Evolutionary conservation across 1,140 invertebrate species (phyloP).

Genomic region (Drosophila mojavensis): DNA sequence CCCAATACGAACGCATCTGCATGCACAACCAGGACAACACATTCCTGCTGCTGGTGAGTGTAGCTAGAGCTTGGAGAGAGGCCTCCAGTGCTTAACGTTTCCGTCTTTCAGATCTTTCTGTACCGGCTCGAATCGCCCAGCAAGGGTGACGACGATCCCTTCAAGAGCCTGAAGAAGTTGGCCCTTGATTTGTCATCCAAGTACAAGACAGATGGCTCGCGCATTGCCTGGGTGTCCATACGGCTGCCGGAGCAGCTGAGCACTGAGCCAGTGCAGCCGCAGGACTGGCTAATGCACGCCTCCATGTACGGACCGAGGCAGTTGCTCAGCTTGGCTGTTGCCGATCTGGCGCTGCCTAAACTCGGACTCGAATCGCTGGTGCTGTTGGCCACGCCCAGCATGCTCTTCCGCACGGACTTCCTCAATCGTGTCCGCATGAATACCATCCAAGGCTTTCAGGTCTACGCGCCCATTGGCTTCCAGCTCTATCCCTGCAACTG

Average conservation of each 20-base stretch:
- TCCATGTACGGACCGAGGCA: constrained; percentile 78
- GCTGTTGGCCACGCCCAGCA: constrained; percentile 87
- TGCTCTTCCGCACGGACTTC: constrained; percentile 91
- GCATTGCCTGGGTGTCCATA: constrained; percentile 90
- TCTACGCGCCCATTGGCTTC: constrained; percentile 93
- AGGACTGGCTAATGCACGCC: constrained; percentile 69
- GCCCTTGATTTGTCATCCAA: constrained; percentile 87
- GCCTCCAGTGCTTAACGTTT: background rate
- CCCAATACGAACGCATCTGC: constrained; percentile 88
- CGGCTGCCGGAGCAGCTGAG: constrained; percentile 85
- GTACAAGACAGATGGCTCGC: constrained; percentile 88
- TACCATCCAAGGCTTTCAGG: constrained; percentile 91
- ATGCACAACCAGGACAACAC: constrained; percentile 92
- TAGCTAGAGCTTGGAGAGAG: background rate
- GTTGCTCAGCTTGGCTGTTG: constrained; percentile 87
- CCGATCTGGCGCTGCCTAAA: constrained; percentile 90
- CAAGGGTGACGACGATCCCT: constrained; percentile 88
- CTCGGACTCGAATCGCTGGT: constrained; percentile 89
- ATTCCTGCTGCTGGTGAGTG: constrained; percentile 88
- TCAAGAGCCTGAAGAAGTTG: constrained; percentile 87
- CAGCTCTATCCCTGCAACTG: constrained; percentile 87
- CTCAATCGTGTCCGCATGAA: constrained; percentile 95
- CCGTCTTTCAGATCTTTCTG: constrained; percentile 85
- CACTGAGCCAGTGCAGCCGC: constrained; percentile 36
- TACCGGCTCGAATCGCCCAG: constrained; percentile 86